Base-by-base conservation (phyloP, 2,797 vertebrate species). In the Lacerta bilineata region DNA sequence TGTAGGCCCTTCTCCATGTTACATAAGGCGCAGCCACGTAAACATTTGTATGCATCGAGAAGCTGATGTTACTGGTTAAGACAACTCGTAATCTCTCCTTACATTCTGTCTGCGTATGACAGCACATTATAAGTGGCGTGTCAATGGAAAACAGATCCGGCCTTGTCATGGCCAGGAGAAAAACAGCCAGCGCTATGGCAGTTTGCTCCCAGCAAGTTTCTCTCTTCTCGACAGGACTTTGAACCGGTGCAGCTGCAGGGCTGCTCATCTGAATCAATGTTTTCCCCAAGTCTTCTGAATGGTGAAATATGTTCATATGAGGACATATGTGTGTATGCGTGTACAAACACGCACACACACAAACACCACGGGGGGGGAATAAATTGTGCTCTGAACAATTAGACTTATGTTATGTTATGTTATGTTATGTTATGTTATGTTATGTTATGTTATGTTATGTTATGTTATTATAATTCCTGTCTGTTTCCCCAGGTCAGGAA, bases 171-270 rank as follows among this genome's bases (percentile, higher is more conserved):
- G 90, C 92, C 27, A 82, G 92, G 82, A 87, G 88, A 89, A 87
- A 87, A 91, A 90, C 77, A 91, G 41, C 50, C 23, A 10, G 27
- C 90, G 82, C 6, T 0, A 89, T 0, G 0, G 76, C 77, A 87
- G 77, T 90, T 95, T 88, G 92, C 94, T 95, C 85, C 92, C 90
- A 93, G 93, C 92, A 90, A 88, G 93, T 94, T 93, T 95, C 87
- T 95, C 89, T 95, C 89, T 93, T 92, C 90, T 88, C 86, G 91
- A 80, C 90, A 92, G 61, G 89, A 95, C 91, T 94, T 90, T 91
- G 91, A 93, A 94, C 91, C 91, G 83, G 89, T 89, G 85, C 80
- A 90, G 90, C 93, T 95, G 91, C 92, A 91, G 92, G 94, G 90
- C 92, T 92, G 78, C 89, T 91, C 43, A 84, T 87, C 92, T 94